These are phyloP conservation scores for Micoletzkya japonica DNA, from an alignment of 2,888 invertebrate species.

Conservation along the genomic window DNA sequence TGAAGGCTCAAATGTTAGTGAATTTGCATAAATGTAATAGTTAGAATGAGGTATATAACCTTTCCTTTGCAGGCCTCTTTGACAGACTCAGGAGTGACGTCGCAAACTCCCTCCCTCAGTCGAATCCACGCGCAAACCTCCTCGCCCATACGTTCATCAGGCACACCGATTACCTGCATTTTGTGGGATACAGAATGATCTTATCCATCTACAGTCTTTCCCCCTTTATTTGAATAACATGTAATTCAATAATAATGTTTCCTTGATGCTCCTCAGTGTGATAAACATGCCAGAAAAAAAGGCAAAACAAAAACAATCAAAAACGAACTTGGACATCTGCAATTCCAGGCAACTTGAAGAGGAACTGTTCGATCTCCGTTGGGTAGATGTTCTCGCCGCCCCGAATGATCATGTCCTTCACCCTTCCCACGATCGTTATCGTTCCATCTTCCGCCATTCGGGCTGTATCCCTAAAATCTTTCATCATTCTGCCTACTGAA, in stretches of 20 bases:
- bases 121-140: conserved; percentile 69
- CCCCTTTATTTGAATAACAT: no score
- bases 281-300: no score
- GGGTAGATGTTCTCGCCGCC: conserved; percentile 70
- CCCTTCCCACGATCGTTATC: conserved; percentile 66
- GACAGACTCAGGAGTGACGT: conserved; percentile 71
- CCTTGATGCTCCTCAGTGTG: no score
- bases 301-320: no score
- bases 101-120: conserved; percentile 68
- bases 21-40: no score
- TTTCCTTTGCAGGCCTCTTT: conserved; percentile 67
- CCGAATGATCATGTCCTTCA: conserved; percentile 65
- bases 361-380: conserved; percentile 67
- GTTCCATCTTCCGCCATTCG: conserved; percentile 66
- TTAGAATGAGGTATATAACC: no score
- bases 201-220: no score
- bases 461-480: conserved; percentile 65
- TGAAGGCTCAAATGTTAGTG: no score
- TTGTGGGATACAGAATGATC: no score
- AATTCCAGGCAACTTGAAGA: conserved; percentile 66
- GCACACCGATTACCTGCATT: conserved; percentile 66
- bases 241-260: no score
- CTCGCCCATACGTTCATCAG: conserved; percentile 68
- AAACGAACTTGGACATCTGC: conserved; percentile 67
- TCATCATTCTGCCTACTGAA: no score